These are phyloP conservation scores for Drosophila kanekoi DNA, from an alignment of 2,888 invertebrate species.

Conservation along the genomic window DNA sequence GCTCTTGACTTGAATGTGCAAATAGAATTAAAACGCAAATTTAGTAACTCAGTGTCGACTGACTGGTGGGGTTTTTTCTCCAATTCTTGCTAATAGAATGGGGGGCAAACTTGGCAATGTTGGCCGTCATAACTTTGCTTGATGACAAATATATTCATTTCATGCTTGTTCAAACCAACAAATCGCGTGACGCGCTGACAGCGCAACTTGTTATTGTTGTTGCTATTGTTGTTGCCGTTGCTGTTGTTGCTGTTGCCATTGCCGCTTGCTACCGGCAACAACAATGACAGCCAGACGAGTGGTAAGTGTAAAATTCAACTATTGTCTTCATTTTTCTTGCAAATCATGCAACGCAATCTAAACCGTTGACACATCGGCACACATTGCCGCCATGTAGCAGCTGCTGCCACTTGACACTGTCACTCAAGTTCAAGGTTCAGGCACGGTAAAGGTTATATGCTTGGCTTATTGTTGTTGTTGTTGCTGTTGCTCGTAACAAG, in stretches of 20 bases:
- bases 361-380: slow-evolving; percentile 75
- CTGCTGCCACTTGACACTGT: slow-evolving; percentile 58
- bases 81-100: slow-evolving; percentile 55
- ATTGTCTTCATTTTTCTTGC: slow-evolving; percentile 81
- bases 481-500: slow-evolving; percentile 44
- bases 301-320: slow-evolving; percentile 74
- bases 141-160: slow-evolving; percentile 79
- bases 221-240: slow-evolving; percentile 12
- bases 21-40: slow-evolving; percentile 75
- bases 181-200: slow-evolving; percentile 76
- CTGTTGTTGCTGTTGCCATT: slow-evolving; percentile 16
- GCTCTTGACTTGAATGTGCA: slow-evolving; percentile 64
- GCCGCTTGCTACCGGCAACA: slow-evolving; percentile 27
- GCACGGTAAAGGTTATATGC: slow-evolving; percentile 49
- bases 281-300: slow-evolving; percentile 39
- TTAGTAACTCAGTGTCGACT: slow-evolving; percentile 55
- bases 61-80: slow-evolving; percentile 21
- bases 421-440: slow-evolving; percentile 76
- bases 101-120: slow-evolving; percentile 49
- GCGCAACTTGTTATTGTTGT: slow-evolving; percentile 52
- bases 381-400: slow-evolving; percentile 41
- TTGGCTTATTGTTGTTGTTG: neutral
- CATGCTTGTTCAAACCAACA: slow-evolving; percentile 72
- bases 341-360: slow-evolving; percentile 78
- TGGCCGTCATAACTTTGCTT: slow-evolving; percentile 66